Evolutionary conservation across 2,113 vertebrate genomes (phyloP).

Genomic region (Macaca fascicularis): T2T-MFA8v1.1 NC_088380.1:148807001-148807500

Average conservation of each 20-base stretch:
- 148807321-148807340: constrained; percentile 71
- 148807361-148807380: constrained; percentile 65
- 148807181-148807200: constrained; percentile 51
- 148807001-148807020: background rate
- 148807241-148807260: constrained; percentile 53
- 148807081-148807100: constrained; percentile 16
- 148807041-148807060: background rate
- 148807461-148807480: background rate
- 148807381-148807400: constrained; percentile 66
- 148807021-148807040: background rate
- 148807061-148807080: constrained; percentile 35
- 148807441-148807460: constrained; percentile 35
- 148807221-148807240: constrained; percentile 51
- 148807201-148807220: constrained; percentile 67
- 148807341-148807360: constrained; percentile 51
- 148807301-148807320: constrained; percentile 70
- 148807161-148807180: constrained; percentile 38
- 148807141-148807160: constrained; percentile 57
- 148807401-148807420: constrained; percentile 62
- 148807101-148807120: constrained; percentile 33
- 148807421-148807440: constrained; percentile 26
- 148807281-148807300: constrained; percentile 57
- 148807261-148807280: constrained; percentile 64
- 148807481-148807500: background rate
- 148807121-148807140: constrained; percentile 30